Evolutionary conservation across 2,113 vertebrate genomes (phyloP), one percentile per base, ranked within the genome.

Genomic region (Datnioides undecimradiatus): DNA sequence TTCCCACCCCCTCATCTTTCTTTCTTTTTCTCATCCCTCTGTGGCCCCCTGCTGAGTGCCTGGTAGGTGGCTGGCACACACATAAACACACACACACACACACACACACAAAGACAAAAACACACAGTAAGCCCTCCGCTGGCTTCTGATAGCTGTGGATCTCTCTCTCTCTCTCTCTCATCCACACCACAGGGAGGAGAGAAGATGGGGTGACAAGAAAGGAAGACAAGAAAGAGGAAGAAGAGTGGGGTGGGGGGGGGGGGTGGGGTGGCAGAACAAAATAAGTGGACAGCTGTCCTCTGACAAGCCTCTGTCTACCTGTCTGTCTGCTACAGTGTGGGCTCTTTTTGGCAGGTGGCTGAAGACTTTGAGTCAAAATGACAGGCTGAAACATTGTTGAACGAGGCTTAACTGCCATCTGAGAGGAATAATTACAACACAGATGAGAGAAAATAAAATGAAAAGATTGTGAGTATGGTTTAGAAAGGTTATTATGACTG

Each of bases 231-330:
- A 10, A 45, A 43, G 43, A 38, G 43, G 38, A 55, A 59, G 46
- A n/a, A 38, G 51, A 21, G 36, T 12, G 19, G 7, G 29, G 8
- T 57, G 3, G 38, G 38, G 21, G 31, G 51, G 29, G 8, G 49
- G 3, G 38, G 38, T 16, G 31, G 51, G 12, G n/a, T 38, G 68
- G 60, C 45, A 78, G 77, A 88, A 76, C 40, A 90, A 80, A 88
- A 85, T 54, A 71, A 69, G 72, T 79, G 88, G 88, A 83, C 90
- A 89, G 84, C 89, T 93, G 90, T 90, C 89, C 80, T 76, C 83
- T 89, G 88, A 91, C 90, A 90, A 79, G 69, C 41, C 66, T 69
- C 55, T 7, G 19, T 88, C 84, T 80, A 80, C 75, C 86, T 87
- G 76, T 83, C 75, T 73, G 68, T 70, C 69, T 64, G 70, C 70